Evolutionary conservation across 2,888 invertebrate genomes (phyloP), one percentile per base, ranked within the genome.

Genomic region (Drosophila koepferae): DNA sequence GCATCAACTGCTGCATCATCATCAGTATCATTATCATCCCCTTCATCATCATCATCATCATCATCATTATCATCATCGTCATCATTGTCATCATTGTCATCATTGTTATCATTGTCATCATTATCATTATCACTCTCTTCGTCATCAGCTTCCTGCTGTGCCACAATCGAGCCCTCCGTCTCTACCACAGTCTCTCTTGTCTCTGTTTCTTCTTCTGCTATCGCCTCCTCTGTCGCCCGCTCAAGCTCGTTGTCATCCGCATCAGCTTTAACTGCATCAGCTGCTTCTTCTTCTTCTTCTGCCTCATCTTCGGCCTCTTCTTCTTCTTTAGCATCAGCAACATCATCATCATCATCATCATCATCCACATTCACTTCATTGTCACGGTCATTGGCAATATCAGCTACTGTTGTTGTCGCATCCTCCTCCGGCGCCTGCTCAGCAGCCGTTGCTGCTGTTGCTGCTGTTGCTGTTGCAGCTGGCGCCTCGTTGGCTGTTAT

Each of bases 281-380:
- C 14, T 38, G 38, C 68, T 20, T 36, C 74, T 31, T n/a, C 63
- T 44, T 4, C 46, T 14, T 1, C 49, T n/a, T n/a, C 28, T n/a
- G 28, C 28, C 28, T 28, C 28, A 28, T 6, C 49, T 31, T 10
- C 23, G 9, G 18, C 43, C 23, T 8, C 49, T 31, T 18, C 49
- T 46, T 36, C 72, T 28, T 72, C 72, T 14, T 60, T 68, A 48
- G 72, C 63, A 5, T 79, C 80, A 2, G 28, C 28, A 28, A 77
- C 23, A 23, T 81, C 79, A 48, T 74, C 63, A 5, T 79, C 81
- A 2, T 82, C 78, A 49, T 78, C 81, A 72, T 82, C 80, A 49
- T 77, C 80, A 72, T 84, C 84, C 55, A 73, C 72, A 75, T 78
- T 80, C 77, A 85, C 76, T 63, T 86, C 86, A 69, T 87, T 86